A percentile compares a stretch with the other conserved stretches of the same genome.
Evolutionary conservation across 30 jellyfish, hydroid and myxozoan genomes (phyloP).

Genomic region (Aurelia aurita): DNA sequence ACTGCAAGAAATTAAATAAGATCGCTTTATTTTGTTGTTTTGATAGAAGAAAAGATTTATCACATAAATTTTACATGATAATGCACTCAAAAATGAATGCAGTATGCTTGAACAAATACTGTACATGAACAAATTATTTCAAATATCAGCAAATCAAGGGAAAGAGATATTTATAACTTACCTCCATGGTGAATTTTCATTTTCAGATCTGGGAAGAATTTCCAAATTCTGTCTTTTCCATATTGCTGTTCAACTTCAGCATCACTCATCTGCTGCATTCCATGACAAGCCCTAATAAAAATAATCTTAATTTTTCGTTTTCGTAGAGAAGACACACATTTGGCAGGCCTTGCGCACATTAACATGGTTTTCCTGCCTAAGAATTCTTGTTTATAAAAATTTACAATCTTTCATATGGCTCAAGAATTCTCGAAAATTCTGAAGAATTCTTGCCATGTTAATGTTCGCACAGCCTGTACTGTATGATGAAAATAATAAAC

Average conservation of each 20-base stretch:
- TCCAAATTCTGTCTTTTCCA: slow-evolving; percentile 85
- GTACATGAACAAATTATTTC: too few species aligned
- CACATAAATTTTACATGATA: too few species aligned
- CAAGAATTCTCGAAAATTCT: too few species aligned
- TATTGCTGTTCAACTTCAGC: slow-evolving; percentile 65
- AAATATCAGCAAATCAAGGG: too few species aligned
- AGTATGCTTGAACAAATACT: too few species aligned
- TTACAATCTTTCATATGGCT: too few species aligned
- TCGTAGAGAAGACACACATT: not conserved
- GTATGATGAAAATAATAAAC: not conserved
- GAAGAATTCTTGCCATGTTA: too few species aligned
- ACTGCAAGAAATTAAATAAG: slow-evolving; percentile 48
- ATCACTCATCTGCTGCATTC: slow-evolving; percentile 73
- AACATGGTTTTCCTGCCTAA: too few species aligned
- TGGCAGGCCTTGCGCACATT: not conserved
- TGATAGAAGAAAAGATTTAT: not conserved
- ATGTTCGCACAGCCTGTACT: too few species aligned
- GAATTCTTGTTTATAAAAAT: too few species aligned
- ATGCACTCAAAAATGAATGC: too few species aligned
- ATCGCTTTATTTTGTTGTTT: not conserved
- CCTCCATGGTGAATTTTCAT: slow-evolving; percentile 88
- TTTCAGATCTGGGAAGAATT: slow-evolving; percentile 63
- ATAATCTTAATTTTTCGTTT: not conserved
- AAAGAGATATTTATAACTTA: too few species aligned
- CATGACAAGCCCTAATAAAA: slow-evolving; percentile 90